Percentiles rank a stretch among this genome's conserved stretches.
phyloP scores from a whole-genome alignment of 2,113 vertebrate genomes.

The Pyrgilauda ruficollis region DNA sequence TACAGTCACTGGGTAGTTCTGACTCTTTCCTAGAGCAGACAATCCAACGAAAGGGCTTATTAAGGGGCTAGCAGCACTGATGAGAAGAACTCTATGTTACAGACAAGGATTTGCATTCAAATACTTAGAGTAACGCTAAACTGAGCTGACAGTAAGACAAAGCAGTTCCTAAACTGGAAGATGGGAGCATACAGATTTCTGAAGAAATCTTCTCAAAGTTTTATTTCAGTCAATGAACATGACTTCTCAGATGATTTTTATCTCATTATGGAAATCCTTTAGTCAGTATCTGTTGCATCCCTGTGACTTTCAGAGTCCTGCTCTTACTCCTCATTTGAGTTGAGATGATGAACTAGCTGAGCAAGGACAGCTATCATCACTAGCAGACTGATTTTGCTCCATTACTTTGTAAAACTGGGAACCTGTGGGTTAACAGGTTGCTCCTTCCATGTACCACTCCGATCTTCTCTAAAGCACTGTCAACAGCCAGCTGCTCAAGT shows the following conservation, averaged over 20 bases:
- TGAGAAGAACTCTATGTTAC: not conserved
- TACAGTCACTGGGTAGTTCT: not conserved
- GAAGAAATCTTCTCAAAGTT: not conserved
- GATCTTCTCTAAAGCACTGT: not conserved
- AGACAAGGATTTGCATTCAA: not conserved
- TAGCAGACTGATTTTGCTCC: not conserved
- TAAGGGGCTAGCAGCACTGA: not conserved
- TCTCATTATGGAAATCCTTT: not conserved
- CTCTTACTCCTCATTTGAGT: not conserved
- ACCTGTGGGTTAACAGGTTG: rapidly evolving
- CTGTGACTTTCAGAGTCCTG: not conserved
- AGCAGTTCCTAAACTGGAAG: not conserved
- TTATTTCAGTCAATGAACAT: not conserved
- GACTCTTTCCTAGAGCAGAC: not conserved
- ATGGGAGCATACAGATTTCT: not conserved
- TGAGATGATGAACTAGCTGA: not conserved
- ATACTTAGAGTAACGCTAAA: not conserved
- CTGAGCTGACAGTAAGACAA: not conserved
- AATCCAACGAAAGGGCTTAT: not conserved
- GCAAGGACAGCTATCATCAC: not conserved
- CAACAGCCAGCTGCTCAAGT: not conserved
- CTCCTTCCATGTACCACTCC: not conserved
- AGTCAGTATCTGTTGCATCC: not conserved
- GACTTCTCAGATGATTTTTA: not conserved
- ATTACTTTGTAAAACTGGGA: not conserved